phyloP scores from a whole-genome alignment of 2,797 vertebrate genomes.

The Odontamblyopus rebecca region DNA sequence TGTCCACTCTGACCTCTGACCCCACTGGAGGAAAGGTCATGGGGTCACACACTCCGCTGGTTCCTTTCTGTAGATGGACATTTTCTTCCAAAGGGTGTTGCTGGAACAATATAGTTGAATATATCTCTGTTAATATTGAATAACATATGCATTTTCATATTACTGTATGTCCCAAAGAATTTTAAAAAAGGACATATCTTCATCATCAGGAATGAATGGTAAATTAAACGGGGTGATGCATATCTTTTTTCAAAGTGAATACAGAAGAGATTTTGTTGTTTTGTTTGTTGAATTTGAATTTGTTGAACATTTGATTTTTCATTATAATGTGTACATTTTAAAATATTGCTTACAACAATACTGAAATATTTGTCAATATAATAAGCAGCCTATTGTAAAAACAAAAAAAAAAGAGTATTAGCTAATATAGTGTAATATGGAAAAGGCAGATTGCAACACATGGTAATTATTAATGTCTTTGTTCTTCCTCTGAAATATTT shows the following conservation, averaged over 20 bases:
- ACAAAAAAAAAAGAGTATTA: background rate
- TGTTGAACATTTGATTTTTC: too few relatives aligned
- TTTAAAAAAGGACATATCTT: background rate
- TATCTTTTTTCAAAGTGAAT: too few relatives aligned
- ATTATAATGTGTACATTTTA: background rate
- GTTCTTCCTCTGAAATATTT: background rate
- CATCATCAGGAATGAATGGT: background rate
- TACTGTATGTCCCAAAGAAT: background rate
- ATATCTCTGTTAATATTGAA: background rate
- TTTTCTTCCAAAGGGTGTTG: constrained; percentile 31
- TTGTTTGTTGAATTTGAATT: too few relatives aligned
- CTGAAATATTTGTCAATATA: background rate
- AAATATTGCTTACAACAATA: background rate
- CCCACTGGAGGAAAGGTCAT: constrained; percentile 50
- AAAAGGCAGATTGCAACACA: background rate
- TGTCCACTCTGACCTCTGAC: constrained; percentile 61
- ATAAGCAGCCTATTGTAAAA: background rate
- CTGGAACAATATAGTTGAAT: constrained; percentile 19
- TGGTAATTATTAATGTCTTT: background rate
- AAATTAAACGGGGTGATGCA: background rate
- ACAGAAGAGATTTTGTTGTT: too few relatives aligned
- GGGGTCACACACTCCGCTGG: constrained; percentile 45
- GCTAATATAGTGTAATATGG: background rate
- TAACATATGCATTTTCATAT: background rate
- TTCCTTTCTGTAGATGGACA: constrained; percentile 20